Conservation (phyloP, 2,888 invertebrate genomes). For the Isoperla grammatica region DNA sequence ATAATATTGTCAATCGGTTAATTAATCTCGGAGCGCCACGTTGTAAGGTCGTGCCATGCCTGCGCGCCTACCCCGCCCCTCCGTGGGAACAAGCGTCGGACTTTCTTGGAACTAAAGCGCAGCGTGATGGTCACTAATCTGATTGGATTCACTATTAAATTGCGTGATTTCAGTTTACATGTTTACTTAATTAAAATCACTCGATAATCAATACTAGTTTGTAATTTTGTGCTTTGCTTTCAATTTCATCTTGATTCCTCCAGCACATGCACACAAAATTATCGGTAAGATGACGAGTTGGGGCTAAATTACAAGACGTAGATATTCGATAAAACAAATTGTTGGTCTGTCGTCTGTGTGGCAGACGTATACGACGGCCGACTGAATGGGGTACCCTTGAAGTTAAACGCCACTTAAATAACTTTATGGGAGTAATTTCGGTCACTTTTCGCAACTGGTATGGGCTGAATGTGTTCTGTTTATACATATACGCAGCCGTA, state of each 20-base stretch:
- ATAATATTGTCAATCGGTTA: slow-evolving; percentile 15
- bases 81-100: slow-evolving; percentile 6
- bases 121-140: slow-evolving; percentile 18
- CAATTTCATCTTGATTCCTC: too few relatives aligned
- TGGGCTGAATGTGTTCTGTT: too few relatives aligned
- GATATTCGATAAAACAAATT: too few relatives aligned
- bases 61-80: slow-evolving; percentile 2
- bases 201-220: too few relatives aligned
- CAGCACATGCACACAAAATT: too few relatives aligned
- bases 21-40: slow-evolving; percentile 10
- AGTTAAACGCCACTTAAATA: slow-evolving; percentile 22
- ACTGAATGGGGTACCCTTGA: neutral
- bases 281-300: too few relatives aligned
- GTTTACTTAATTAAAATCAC: too few relatives aligned
- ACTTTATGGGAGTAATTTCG: slow-evolving; percentile 25
- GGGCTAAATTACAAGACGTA: too few relatives aligned
- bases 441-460: slow-evolving; percentile 6
- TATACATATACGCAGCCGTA: too few relatives aligned
- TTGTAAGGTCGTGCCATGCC: neutral
- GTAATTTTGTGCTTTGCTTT: too few relatives aligned
- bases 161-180: neutral
- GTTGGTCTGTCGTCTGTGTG: too few relatives aligned
- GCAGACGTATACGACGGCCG: too few relatives aligned
- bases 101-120: slow-evolving; percentile 1
- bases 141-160: slow-evolving; percentile 15